Evolutionary conservation across 1,140 invertebrate genomes (phyloP), one percentile per base, ranked within the genome.

Genomic region (Apis laboriosa): DNA sequence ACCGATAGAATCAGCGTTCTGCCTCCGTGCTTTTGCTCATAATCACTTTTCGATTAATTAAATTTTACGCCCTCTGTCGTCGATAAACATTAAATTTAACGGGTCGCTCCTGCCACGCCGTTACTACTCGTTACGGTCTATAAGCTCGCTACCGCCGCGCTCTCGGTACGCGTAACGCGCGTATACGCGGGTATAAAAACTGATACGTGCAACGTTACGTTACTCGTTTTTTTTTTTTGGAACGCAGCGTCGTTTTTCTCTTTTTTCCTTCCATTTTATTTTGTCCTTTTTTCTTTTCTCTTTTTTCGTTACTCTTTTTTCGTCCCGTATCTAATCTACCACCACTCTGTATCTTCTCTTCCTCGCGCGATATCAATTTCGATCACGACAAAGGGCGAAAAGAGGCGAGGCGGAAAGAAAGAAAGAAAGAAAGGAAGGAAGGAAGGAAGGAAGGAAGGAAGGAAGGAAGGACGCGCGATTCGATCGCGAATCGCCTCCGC

Each of bases 1-100:
- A 90, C 88, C 92, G 93, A 93, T 94, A 93, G 92, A 94, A 93
- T 94, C 93, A 94, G 91, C 92, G 90, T 91, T 91, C 87, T 88
- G 86, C 82, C 75, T 72, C 79, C 88, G 84, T 80, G 89, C 88
- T 92, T 92, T 91, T 89, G 90, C 91, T 93, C 92, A 93, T 94
- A 94, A 94, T 94, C 92, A 93, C 93, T 94, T 94, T 94, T 93
- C 91, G 92, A 94, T 94, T 94, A 94, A 94, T 94, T 94, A 94
- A 94, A 94, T 94, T 94, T 93, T 93, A 94, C 88, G 89, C 89
- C 58, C 80, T 84, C 80, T 84, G 85, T 77, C 88, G 90, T 90
- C 92, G 90, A 93, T 94, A 93, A 93, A 92, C 93, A 90, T 94
- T 93, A 94, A 94, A 94, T 94, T 94, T 94, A 92, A 94, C 90